Base-by-base conservation (phyloP, 2,797 vertebrate genomes). In the Cuculus canorus region DNA sequence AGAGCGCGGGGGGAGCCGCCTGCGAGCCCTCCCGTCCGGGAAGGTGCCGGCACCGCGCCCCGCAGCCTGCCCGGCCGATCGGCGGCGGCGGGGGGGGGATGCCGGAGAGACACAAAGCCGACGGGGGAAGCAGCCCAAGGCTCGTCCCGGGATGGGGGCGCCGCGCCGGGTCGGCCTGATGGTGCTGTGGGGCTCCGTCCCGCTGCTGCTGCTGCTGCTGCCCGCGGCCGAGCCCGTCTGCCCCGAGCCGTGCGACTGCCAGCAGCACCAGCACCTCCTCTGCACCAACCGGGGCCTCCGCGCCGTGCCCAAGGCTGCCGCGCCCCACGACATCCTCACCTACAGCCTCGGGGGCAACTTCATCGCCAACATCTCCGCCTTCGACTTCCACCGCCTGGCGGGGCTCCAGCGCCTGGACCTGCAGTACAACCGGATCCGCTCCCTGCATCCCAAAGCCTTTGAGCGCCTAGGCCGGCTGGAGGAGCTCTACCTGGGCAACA, bases 301-400 rank as follows among this genome's bases (percentile, higher is more conserved):
- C 93, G 88, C 97, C 0, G 98, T 99, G 86, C 99, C 99, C 89
- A 98, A 98, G 96, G 96, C 98, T 48, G 92, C 96, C 24, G 96
- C 96, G 70, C 97, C 98, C 15, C 98, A 98, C 86, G 98, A 98
- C 47, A 96, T 99, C 93, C 98, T 98, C 86, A 98, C 99, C 82
- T 98, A 99, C 97, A 99, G 98, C 96, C 98, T 99, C 4, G 99
- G 98, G 13, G 99, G 99, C 11, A 99, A 99, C 97, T 99, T 99
- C 95, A 99, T 99, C 37, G 65, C 96, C 48, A 99, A 99, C 96
- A 97, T 99, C 97, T 99, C 98, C 3, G 98, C 98, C 56, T 97
- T 98, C 28, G 99, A 99, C 97, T 99, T 99, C 93, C 94, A 97
- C 48, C 98, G 98, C 80, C 98, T 99, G 93, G 97, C 97, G 24